Conservation (phyloP, 1,140 invertebrate species). For the Atta texana region DNA sequence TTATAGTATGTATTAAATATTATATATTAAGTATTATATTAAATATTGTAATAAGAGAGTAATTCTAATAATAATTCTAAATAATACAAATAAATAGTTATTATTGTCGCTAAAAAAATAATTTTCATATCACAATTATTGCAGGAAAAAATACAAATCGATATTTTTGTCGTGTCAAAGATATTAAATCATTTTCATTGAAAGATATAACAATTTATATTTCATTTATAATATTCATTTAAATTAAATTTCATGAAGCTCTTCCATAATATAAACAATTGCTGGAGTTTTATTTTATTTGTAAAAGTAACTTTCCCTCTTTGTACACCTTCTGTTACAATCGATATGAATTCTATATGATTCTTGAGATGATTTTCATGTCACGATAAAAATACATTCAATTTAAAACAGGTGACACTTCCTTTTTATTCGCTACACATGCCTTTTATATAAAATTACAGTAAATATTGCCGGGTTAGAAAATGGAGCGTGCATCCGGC, state of each 20-base stretch:
- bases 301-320: neutral
- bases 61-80: neutral
- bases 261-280: neutral
- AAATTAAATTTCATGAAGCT: neutral
- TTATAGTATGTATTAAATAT: neutral
- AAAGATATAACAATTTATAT: neutral
- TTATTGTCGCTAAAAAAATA: neutral
- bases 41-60: neutral
- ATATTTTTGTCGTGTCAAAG: neutral
- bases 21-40: neutral
- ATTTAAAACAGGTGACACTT: conserved; percentile 1
- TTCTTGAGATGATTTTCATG: neutral
- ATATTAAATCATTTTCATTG: neutral
- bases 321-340: neutral
- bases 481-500: neutral
- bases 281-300: neutral
- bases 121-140: neutral
- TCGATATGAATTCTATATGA: neutral
- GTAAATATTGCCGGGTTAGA: conserved; percentile 4
- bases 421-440: neutral
- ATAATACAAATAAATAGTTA: neutral
- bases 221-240: neutral
- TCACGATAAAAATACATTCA: neutral
- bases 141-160: neutral
- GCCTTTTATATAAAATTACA: conserved; percentile 9